These are phyloP conservation scores for Paralichthys olivaceus DNA, from an alignment of 2,113 vertebrate genomes.

Conservation along the genomic window DNA sequence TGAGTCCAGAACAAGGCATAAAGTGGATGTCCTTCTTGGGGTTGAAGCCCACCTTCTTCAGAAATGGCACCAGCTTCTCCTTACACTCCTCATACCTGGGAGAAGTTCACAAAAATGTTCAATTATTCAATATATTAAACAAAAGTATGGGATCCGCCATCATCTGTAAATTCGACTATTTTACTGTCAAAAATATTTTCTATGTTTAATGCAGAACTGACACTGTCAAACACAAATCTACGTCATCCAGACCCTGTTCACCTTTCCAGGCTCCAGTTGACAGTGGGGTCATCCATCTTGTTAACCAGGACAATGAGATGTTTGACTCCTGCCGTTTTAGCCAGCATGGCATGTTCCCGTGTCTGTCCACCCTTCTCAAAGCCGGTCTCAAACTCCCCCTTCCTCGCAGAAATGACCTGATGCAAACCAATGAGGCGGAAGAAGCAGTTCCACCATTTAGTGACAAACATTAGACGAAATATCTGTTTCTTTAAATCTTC, in stretches of 20 bases:
- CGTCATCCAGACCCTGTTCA: constrained; percentile 48
- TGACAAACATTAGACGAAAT: not conserved
- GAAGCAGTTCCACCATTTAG: not conserved
- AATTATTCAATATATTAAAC: not conserved
- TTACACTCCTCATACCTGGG: constrained; percentile 98
- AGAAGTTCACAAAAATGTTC: not conserved
- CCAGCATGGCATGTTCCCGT: constrained; percentile 98
- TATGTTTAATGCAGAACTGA: too few relatives aligned
- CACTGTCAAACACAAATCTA: not conserved
- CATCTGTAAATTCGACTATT: not conserved
- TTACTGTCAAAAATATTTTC: not conserved
- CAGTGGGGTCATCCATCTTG: constrained; percentile 99
- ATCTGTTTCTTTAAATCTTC: not conserved
- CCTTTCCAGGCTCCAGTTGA: constrained; percentile 98
- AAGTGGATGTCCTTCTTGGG: constrained; percentile 99
- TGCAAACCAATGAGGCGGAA: not conserved
- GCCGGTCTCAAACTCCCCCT: constrained; percentile 99
- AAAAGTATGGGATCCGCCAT: not conserved
- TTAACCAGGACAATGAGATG: constrained; percentile 98
- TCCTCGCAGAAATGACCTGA: constrained; percentile 97
- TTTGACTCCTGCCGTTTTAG: constrained; percentile 98
- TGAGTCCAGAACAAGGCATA: constrained; percentile 99
- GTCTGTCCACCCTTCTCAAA: constrained; percentile 99
- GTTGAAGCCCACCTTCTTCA: constrained; percentile 99
- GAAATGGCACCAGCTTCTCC: constrained; percentile 98